Percentiles rank a stretch among this genome's conserved stretches.
Conservation (phyloP, 2,113 vertebrate species). For the Centropristis striata region DNA sequence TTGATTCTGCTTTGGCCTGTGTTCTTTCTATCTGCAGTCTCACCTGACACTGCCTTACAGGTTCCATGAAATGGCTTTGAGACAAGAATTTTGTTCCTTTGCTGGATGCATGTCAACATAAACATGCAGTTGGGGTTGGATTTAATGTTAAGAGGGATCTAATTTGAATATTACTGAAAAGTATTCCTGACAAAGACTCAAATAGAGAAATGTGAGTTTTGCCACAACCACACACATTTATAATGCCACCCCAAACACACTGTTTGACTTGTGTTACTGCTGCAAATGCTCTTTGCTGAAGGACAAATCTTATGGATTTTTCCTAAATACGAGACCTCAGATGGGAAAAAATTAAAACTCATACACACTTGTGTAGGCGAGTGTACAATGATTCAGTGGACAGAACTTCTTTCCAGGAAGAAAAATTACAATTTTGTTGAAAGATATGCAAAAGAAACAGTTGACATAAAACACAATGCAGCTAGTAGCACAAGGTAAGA, state of each 20-base stretch:
- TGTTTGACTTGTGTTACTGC: constrained; percentile 15
- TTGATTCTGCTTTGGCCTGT: constrained; percentile 74
- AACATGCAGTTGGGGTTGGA: neutral
- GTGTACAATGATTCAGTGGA: neutral
- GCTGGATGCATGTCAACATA: constrained; percentile 9
- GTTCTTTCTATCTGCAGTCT: constrained; percentile 76
- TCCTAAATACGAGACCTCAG: neutral
- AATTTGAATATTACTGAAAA: neutral
- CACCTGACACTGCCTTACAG: constrained; percentile 75
- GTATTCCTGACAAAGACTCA: neutral
- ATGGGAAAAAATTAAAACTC: neutral
- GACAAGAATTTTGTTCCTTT: neutral
- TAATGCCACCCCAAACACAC: constrained; percentile 5
- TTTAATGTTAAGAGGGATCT: neutral
- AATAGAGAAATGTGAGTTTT: neutral
- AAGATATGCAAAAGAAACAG: neutral
- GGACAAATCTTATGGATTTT: neutral
- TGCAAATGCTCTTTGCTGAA: neutral
- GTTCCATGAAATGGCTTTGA: constrained; percentile 79
- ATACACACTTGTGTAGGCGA: neutral
- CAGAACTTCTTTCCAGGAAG: neutral
- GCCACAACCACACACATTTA: too few species aligned
- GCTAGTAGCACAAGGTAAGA: constrained; percentile 5
- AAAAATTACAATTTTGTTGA: neutral
- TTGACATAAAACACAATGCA: neutral